A percentile compares a stretch with the other conserved stretches of the same genome.
phyloP scores from a whole-genome alignment of 2,797 vertebrate genomes.

The Cetoscarus ocellatus region DNA sequence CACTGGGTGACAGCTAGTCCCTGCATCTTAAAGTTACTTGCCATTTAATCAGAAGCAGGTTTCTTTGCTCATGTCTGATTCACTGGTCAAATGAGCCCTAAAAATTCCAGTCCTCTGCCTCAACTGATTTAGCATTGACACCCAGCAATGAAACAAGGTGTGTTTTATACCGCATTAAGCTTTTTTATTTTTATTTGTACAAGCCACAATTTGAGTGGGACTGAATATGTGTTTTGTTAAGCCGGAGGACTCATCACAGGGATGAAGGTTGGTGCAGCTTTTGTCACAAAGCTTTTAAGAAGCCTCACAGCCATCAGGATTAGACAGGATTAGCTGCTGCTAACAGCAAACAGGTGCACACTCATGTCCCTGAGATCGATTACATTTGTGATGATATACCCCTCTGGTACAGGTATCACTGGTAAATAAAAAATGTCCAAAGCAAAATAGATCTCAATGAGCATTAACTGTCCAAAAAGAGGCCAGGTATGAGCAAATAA shows the following conservation, averaged over 20 bases:
- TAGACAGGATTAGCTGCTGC: conserved; percentile 54
- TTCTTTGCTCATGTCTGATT: no score
- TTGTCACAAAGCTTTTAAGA: conserved; percentile 60
- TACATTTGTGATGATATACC: conserved; percentile 9
- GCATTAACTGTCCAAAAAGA: conserved; percentile 13
- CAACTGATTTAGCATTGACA: no score
- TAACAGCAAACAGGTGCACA: conserved; percentile 55
- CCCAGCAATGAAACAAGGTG: background rate
- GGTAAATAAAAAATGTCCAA: conserved; percentile 17
- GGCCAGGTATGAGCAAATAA: conserved; percentile 57
- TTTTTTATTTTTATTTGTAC: conserved; percentile 21
- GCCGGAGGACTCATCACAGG: conserved; percentile 42
- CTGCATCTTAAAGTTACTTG: no score
- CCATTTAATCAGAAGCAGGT: no score
- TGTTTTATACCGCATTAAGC: conserved; percentile 17
- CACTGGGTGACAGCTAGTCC: no score
- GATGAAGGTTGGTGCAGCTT: conserved; percentile 46
- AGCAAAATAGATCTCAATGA: conserved; percentile 39
- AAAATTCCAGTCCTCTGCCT: no score
- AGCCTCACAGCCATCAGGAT: conserved; percentile 50
- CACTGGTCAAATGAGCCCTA: no score
- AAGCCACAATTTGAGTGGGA: conserved; percentile 22
- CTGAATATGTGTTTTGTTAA: conserved; percentile 28
- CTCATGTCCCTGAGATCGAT: conserved; percentile 17
- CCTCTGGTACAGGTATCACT: conserved; percentile 1